Conservation (phyloP, 2,113 vertebrate genomes). For the Acinonyx jubatus region DNA sequence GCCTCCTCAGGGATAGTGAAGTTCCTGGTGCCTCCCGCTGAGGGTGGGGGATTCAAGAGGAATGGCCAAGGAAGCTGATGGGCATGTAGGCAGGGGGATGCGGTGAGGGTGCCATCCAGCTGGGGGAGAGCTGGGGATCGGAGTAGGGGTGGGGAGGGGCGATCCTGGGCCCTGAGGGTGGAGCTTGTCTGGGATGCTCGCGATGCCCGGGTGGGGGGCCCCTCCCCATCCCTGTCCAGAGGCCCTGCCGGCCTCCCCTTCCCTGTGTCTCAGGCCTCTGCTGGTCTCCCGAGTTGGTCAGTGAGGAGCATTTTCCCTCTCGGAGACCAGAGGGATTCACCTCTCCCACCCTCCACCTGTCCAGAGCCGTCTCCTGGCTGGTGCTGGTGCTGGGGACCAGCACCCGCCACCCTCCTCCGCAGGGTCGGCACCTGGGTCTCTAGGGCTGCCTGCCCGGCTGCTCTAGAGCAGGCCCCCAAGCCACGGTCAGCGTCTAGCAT, state of each 20-base stretch:
- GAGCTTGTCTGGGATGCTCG: neutral
- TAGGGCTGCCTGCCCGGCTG: neutral
- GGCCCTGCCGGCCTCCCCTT: neutral
- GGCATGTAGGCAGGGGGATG: neutral
- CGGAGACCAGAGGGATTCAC: neutral
- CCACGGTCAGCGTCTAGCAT: accelerated
- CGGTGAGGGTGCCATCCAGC: neutral
- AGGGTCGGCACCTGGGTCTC: accelerated
- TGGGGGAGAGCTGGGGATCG: neutral
- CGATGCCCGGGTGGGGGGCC: neutral
- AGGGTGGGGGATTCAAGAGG: neutral
- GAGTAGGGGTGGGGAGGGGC: no score
- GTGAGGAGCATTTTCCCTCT: neutral
- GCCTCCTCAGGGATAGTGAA: neutral
- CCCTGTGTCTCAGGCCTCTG: neutral
- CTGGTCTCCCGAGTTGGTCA: no score
- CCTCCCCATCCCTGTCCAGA: neutral
- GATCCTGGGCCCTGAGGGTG: neutral
- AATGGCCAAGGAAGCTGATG: accelerated
- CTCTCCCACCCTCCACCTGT: neutral
- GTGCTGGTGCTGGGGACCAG: neutral
- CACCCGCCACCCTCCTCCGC: neutral
- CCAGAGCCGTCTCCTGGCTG: neutral
- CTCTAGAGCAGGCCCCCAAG: neutral
- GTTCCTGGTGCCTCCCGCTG: neutral